Conservation (phyloP, 2,888 invertebrate genomes). For the Mesorhabditis sp. region DNA sequence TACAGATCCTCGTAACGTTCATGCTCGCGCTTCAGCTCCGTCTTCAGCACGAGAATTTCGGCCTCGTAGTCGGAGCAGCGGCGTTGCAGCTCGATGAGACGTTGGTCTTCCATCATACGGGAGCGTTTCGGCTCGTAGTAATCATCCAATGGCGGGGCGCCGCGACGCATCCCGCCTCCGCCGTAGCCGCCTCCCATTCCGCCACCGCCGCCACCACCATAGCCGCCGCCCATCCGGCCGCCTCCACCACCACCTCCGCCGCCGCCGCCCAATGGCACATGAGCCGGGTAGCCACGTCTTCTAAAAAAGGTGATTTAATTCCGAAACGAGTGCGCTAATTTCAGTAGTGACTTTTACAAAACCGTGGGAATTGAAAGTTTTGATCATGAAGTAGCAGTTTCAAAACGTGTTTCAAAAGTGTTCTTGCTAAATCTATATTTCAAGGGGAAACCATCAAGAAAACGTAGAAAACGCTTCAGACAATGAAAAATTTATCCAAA, state of each 20-base stretch:
- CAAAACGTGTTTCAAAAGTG: too few relatives aligned
- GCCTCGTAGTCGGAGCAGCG: conserved; percentile 39
- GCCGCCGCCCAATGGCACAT: conserved; percentile 23
- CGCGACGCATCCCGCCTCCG: conserved; percentile 15
- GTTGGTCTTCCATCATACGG: conserved; percentile 22
- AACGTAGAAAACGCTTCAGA: too few relatives aligned
- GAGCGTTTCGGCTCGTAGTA: conserved; percentile 22
- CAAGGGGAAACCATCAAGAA: too few relatives aligned
- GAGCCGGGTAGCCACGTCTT: conserved; percentile 36
- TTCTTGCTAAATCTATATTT: too few relatives aligned
- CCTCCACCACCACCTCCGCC: conserved; percentile 22
- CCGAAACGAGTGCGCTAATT: too few relatives aligned
- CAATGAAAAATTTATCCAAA: neutral
- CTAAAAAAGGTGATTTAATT: neutral
- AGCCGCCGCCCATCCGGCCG: conserved; percentile 11
- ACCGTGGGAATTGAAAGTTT: too few relatives aligned
- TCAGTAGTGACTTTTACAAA: too few relatives aligned
- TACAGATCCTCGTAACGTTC: conserved; percentile 50
- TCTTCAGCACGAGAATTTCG: conserved; percentile 42
- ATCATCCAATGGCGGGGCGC: conserved; percentile 16
- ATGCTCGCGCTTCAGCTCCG: conserved; percentile 47
- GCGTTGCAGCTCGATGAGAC: conserved; percentile 34
- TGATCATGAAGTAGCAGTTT: too few relatives aligned
- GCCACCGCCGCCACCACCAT: conserved; percentile 16
- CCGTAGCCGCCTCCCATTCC: conserved; percentile 14